phyloP scores from a whole-genome alignment of 2,888 invertebrate genomes.

The Trimorus sp. region DNA sequence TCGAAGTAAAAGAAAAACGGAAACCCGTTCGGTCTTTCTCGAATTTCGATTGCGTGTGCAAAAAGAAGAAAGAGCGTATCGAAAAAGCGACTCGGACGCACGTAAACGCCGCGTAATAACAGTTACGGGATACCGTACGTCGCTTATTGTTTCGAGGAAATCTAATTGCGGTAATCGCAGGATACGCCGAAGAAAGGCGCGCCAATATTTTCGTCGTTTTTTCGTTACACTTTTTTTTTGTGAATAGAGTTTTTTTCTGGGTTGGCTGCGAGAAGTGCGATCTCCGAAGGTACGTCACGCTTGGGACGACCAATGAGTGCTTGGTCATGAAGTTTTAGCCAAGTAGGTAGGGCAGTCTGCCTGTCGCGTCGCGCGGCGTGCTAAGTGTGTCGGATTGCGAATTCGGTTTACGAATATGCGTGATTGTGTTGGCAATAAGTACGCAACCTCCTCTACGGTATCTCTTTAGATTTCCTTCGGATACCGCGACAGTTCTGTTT shows the following conservation, averaged over 20 bases:
- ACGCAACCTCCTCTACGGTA: constrained; percentile 13
- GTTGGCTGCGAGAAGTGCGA: background rate
- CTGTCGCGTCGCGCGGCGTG: constrained; percentile 44
- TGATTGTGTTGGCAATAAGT: constrained; percentile 60
- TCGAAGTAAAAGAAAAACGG: too few species aligned
- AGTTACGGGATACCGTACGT: background rate
- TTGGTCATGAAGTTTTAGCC: constrained; percentile 58
- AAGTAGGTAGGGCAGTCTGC: constrained; percentile 58
- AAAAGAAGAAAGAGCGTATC: too few species aligned
- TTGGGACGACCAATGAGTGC: constrained; percentile 43
- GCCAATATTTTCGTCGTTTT: background rate
- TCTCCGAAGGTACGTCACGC: constrained; percentile 40
- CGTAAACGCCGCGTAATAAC: too few species aligned
- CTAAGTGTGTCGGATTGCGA: constrained; percentile 61
- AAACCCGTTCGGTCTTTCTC: too few species aligned
- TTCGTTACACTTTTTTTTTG: background rate
- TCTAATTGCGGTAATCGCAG: constrained; percentile 6
- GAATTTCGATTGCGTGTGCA: too few species aligned
- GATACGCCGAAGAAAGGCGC: background rate
- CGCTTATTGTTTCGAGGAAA: background rate
- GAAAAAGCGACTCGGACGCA: too few species aligned
- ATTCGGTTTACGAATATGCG: constrained; percentile 62
- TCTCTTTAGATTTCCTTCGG: constrained; percentile 27
- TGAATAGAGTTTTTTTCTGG: too few species aligned
- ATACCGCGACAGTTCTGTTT: background rate